A percentile compares a stretch with the other conserved stretches of the same genome.
phyloP scores from a whole-genome alignment of 2,797 vertebrate genomes.

The Esox masquinongy region DNA sequence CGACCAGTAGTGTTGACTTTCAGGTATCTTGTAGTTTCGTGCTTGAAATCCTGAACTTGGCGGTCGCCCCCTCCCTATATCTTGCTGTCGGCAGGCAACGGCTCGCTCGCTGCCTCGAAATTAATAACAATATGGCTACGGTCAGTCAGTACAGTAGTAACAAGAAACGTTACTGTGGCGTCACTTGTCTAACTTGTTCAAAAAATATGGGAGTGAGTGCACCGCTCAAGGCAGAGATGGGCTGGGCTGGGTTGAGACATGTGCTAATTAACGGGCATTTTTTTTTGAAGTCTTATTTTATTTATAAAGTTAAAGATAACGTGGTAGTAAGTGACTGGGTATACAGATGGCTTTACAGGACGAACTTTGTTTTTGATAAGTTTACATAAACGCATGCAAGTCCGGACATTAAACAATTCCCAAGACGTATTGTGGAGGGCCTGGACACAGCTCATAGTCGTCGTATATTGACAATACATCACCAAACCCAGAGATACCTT shows the following conservation, averaged over 20 bases:
- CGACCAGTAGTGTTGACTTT: conserved; percentile 27
- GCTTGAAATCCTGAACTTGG: conserved; percentile 40
- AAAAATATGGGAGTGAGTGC: background rate
- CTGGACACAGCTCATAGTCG: no score
- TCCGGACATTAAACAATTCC: no score
- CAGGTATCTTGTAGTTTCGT: conserved; percentile 21
- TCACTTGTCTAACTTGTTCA: conserved; percentile 12
- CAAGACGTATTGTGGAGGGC: no score
- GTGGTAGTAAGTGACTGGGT: background rate
- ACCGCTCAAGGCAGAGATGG: background rate
- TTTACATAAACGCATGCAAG: no score
- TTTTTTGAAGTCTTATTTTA: background rate
- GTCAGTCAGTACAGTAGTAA: background rate
- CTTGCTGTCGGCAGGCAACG: conserved; percentile 44
- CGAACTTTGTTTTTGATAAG: no score
- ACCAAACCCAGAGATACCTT: no score
- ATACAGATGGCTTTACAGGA: no score
- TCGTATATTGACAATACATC: no score
- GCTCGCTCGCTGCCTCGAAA: conserved; percentile 46
- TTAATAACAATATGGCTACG: conserved; percentile 74
- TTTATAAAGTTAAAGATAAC: background rate
- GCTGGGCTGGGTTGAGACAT: conserved; percentile 14
- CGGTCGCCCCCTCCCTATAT: conserved; percentile 17
- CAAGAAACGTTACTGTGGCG: background rate
- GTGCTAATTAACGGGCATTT: background rate